Evolutionary conservation across 2,797 vertebrate genomes (phyloP).

Genomic region (Gadopsis bispinosus): DNA sequence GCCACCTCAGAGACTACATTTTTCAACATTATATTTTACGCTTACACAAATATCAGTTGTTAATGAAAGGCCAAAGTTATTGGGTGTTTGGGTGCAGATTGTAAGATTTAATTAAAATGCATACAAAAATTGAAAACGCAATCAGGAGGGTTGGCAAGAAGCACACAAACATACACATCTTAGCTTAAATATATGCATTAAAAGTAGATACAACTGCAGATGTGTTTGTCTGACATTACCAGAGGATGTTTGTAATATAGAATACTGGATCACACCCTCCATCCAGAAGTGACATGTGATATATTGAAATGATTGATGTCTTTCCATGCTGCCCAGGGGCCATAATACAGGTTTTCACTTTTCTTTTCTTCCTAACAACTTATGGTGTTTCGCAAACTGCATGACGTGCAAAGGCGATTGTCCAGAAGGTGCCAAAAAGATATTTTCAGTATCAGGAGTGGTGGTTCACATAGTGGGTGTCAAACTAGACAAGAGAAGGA

Average conservation of each 20-base stretch:
- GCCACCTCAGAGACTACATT: not conserved
- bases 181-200: constrained; percentile 5
- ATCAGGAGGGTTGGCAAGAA: not conserved
- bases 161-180: not conserved
- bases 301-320: constrained; percentile 60
- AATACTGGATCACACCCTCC: constrained; percentile 50
- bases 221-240: constrained; percentile 43
- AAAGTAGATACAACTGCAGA: constrained; percentile 43
- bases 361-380: not conserved
- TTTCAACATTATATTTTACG: no score
- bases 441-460: not conserved
- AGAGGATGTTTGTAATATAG: constrained; percentile 51
- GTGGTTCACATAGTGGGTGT: not conserved
- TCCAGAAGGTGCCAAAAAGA: not conserved
- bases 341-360: not conserved
- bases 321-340: constrained; percentile 17
- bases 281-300: constrained; percentile 46
- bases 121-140: not conserved
- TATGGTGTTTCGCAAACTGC: not conserved
- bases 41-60: not conserved
- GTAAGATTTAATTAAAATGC: not conserved
- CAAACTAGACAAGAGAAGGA: not conserved
- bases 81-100: not conserved
- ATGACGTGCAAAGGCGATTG: not conserved
- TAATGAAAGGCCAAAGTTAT: not conserved